These are phyloP conservation scores for Nomada lathburiana DNA, from an alignment of 2,888 invertebrate species.

Conservation along the genomic window DNA sequence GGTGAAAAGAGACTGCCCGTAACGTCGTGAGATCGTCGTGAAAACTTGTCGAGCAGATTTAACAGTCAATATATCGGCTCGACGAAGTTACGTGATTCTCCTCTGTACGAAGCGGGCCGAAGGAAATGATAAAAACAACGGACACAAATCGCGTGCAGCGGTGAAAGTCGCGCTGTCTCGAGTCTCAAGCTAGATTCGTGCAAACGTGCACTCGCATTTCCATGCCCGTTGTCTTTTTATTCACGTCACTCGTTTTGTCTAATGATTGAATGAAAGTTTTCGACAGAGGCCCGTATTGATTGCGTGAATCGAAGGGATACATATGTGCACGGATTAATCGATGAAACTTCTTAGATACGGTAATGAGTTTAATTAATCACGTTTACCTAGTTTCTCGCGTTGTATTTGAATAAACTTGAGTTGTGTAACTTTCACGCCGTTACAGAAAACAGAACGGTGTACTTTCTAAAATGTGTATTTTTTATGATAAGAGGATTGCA, in stretches of 20 bases:
- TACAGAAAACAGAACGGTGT: background rate
- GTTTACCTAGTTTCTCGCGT: conserved; percentile 20
- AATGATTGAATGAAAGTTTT: background rate
- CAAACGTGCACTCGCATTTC: background rate
- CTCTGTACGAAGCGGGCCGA: background rate
- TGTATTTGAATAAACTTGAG: conserved; percentile 8
- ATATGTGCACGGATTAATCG: background rate
- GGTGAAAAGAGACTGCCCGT: conserved; percentile 5
- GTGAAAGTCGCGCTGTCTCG: conserved; percentile 37
- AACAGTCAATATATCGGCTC: conserved; percentile 1
- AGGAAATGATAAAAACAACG: conserved; percentile 13
- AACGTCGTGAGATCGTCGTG: conserved; percentile 40
- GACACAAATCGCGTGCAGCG: background rate
- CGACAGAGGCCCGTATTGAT: no score
- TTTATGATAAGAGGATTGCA: background rate
- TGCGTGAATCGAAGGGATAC: background rate
- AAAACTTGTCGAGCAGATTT: conserved; percentile 3
- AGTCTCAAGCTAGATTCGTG: background rate
- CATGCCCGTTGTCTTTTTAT: no score
- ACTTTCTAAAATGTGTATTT: conserved; percentile 52
- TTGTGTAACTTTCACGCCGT: conserved; percentile 48
- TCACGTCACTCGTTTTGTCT: no score
- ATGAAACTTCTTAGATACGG: background rate
- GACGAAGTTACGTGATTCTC: conserved; percentile 37
- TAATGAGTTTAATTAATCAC: conserved; percentile 20